Percentiles rank a stretch among this genome's conserved stretches.
Conservation (phyloP, 2,113 vertebrate species). For the Nyctereutes procyonoides region DNA sequence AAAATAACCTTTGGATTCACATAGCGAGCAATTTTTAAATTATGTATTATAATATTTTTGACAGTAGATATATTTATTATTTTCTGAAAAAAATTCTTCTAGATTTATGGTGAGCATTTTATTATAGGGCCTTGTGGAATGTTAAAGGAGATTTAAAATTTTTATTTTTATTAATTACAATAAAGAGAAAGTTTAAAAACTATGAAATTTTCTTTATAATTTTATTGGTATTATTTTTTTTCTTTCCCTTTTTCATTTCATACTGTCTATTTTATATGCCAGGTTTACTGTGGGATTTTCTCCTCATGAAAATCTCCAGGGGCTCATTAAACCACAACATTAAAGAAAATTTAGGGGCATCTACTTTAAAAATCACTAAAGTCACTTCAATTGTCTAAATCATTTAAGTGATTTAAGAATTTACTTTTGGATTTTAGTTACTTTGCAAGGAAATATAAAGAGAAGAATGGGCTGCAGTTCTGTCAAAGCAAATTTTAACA, state of each 20-base stretch:
- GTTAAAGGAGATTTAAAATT: neutral
- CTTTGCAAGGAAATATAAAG: neutral
- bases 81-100: neutral
- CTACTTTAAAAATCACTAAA: conserved; percentile 46
- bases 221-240: neutral
- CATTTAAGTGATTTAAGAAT: neutral
- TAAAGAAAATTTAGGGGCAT: neutral
- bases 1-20: neutral
- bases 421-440: conserved; percentile 35
- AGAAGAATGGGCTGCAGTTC: neutral
- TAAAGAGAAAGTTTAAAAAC: neutral
- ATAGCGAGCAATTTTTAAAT: neutral
- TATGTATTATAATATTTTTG: conserved; percentile 11
- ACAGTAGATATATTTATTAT: neutral
- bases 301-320: neutral
- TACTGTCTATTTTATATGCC: neutral
- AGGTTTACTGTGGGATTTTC: neutral
- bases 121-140: neutral
- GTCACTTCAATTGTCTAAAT: conserved; percentile 1
- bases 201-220: neutral
- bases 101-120: neutral
- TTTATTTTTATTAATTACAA: neutral
- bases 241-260: neutral
- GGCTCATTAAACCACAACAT: conserved; percentile 7
- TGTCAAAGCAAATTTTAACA: neutral